Conservation (phyloP, 1,140 invertebrate genomes). For the Homarus americanus region DNA sequence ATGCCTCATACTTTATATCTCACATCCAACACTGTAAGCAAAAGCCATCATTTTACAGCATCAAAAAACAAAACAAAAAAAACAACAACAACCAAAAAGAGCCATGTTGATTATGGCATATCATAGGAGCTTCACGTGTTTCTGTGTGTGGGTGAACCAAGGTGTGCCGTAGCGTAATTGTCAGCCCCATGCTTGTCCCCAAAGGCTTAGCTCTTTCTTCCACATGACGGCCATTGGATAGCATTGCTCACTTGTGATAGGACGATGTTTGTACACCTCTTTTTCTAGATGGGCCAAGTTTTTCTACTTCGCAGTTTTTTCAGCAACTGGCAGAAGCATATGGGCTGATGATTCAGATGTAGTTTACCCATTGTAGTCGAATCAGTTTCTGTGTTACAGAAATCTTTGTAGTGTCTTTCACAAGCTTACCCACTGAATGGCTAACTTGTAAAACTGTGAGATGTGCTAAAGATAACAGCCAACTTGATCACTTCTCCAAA, state of each 20-base stretch:
- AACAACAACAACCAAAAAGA: conserved; percentile 29
- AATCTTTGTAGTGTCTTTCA: conserved; percentile 67
- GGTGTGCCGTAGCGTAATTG: conserved; percentile 46
- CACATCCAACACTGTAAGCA: conserved; percentile 53
- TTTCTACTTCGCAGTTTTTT: conserved; percentile 68
- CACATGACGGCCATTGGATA: conserved; percentile 58
- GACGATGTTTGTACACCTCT: conserved; percentile 68
- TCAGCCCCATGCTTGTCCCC: conserved; percentile 62
- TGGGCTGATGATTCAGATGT: conserved; percentile 52
- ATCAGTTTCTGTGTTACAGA: conserved; percentile 51
- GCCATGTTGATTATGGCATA: conserved; percentile 22
- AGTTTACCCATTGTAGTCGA: conserved; percentile 50
- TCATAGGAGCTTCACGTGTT: conserved; percentile 41
- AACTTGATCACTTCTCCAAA: conserved; percentile 28
- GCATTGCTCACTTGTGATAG: conserved; percentile 68
- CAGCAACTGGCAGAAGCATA: conserved; percentile 22
- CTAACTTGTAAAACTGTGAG: conserved; percentile 56
- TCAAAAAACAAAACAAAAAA: conserved; percentile 30
- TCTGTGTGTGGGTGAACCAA: conserved; percentile 50
- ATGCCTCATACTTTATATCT: conserved; percentile 56
- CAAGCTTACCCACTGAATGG: conserved; percentile 62
- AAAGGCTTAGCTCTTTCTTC: conserved; percentile 66
- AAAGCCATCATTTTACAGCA: conserved; percentile 49
- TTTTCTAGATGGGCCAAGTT: conserved; percentile 65
- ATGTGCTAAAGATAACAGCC: conserved; percentile 46